Percentiles rank a stretch among this genome's conserved stretches.
phyloP scores from a whole-genome alignment of 92 coral and sea anemone genomes.

The Bergia puertoricense region DNA sequence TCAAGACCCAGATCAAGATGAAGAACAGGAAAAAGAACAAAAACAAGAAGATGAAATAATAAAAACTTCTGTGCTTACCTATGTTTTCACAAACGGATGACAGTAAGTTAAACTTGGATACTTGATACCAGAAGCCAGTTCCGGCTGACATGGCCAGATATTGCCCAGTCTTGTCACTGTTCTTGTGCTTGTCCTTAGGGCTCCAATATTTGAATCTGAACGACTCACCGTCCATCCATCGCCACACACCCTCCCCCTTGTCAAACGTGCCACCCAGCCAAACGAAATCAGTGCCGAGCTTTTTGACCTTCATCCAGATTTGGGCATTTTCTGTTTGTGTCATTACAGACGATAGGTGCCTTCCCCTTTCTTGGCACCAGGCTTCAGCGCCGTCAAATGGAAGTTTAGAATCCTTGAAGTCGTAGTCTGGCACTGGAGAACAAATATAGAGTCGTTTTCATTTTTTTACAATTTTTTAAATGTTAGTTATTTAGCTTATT shows the following conservation, averaged over 20 bases:
- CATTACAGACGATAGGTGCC: conserved; percentile 32
- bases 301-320: conserved; percentile 7
- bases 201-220: conserved; percentile 22
- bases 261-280: conserved; percentile 26
- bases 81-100: conserved; percentile 32
- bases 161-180: not conserved
- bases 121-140: conserved; percentile 37
- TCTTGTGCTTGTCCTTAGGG: not conserved
- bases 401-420: not conserved
- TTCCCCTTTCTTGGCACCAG: conserved; percentile 9
- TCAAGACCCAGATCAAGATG: not conserved
- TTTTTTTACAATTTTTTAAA: no score
- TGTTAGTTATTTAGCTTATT: no score
- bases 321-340: conserved; percentile 19
- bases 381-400: conserved; percentile 34
- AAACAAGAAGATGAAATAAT: not conserved
- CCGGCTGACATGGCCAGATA: conserved; percentile 38
- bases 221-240: conserved; percentile 15
- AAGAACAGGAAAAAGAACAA: no score
- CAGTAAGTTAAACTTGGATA: conserved; percentile 22
- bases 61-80: not conserved
- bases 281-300: conserved; percentile 12
- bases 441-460: not conserved
- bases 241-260: conserved; percentile 9
- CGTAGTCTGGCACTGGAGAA: conserved; percentile 15